Conservation (phyloP, 2,113 vertebrate species). For the Atlantisia rogersi region DNA sequence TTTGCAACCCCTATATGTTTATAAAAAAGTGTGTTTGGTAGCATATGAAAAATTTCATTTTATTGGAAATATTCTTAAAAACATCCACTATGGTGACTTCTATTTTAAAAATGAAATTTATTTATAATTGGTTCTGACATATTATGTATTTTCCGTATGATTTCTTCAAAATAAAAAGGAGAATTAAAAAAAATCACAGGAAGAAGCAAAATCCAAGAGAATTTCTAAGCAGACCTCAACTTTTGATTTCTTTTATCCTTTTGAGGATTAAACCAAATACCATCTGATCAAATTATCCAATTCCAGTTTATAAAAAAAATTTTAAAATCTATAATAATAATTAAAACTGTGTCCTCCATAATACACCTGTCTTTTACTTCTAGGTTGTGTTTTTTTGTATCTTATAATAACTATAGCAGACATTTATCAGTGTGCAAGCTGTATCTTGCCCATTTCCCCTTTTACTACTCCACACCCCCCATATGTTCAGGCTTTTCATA, state of each 20-base stretch:
- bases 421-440: not conserved
- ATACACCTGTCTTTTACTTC: not conserved
- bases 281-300: not conserved
- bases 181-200: not conserved
- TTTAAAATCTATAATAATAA: not conserved
- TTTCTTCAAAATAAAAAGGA: not conserved
- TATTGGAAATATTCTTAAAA: not conserved
- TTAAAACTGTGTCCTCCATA: not conserved
- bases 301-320: not conserved
- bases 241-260: not conserved
- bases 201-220: not conserved
- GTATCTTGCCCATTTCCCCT: not conserved
- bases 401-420: not conserved
- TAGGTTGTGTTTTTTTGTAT: not conserved
- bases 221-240: not conserved
- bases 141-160: not conserved
- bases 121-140: fast-evolving
- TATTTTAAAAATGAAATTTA: not conserved
- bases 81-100: not conserved
- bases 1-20: not conserved
- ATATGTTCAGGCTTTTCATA: not conserved
- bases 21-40: not conserved
- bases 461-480: not conserved
- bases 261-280: not conserved
- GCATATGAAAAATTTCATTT: not conserved